Percentiles rank a stretch among this genome's conserved stretches.
Evolutionary conservation across 2,888 invertebrate species (phyloP).

Genomic region (Orgyia antiqua): DNA sequence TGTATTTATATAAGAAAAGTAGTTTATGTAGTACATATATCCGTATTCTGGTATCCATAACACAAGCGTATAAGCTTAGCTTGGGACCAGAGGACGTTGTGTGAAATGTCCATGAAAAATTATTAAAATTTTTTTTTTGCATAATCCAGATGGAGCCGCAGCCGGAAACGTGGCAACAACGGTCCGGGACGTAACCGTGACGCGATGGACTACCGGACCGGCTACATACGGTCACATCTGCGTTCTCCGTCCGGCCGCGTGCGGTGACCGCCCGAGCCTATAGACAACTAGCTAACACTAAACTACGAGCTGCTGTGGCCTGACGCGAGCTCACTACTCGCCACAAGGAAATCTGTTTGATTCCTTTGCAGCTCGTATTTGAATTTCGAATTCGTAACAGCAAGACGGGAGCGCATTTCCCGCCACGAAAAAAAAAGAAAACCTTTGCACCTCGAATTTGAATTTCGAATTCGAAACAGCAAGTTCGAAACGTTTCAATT

Average conservation of each 20-base stretch:
- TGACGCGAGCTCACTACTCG: slow-evolving; percentile 5
- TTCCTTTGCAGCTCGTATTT: not conserved
- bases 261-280: slow-evolving; percentile 83
- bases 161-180: slow-evolving; percentile 80
- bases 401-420: too few species aligned
- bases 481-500: slow-evolving; percentile 1
- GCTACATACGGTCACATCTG: slow-evolving; percentile 94
- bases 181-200: slow-evolving; percentile 77
- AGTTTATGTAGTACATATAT: too few species aligned
- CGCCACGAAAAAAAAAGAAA: not conserved
- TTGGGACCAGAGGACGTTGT: too few species aligned
- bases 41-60: too few species aligned
- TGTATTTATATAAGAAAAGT: too few species aligned
- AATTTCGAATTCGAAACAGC: not conserved
- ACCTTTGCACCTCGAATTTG: not conserved
- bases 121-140: too few species aligned
- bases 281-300: slow-evolving; percentile 7
- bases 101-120: too few species aligned
- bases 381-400: slow-evolving; percentile 1
- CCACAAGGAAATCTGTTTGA: slow-evolving; percentile 11
- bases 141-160: slow-evolving; percentile 92
- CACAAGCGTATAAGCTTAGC: too few species aligned
- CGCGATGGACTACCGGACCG: slow-evolving; percentile 88
- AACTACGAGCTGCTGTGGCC: slow-evolving; percentile 9
- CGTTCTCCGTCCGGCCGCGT: slow-evolving; percentile 95